A percentile compares a stretch with the other conserved stretches of the same genome.
These are phyloP conservation scores for Desoria tigrina DNA, from an alignment of 2,888 invertebrate species.

Conservation along the genomic window DNA sequence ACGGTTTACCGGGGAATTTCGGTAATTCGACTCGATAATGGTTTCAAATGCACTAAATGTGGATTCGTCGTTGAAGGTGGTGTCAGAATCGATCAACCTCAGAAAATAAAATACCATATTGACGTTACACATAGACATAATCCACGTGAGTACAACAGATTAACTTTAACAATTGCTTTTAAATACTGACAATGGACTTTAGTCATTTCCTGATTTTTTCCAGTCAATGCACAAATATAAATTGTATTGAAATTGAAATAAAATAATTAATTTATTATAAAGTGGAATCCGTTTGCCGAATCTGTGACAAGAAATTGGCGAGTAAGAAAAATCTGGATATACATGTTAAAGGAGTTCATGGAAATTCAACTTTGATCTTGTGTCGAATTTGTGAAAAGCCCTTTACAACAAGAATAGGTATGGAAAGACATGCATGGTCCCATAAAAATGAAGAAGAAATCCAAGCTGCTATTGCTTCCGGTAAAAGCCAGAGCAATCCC, in stretches of 20 bases:
- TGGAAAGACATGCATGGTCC: conserved; percentile 5
- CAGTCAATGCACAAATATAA: too few species aligned
- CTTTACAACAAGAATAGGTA: conserved; percentile 3
- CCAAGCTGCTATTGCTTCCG: conserved; percentile 4
- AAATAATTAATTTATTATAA: too few species aligned
- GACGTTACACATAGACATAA: too few species aligned
- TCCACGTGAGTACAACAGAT: too few species aligned
- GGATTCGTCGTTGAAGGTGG: background rate
- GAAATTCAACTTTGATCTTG: background rate
- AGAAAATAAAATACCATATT: too few species aligned
- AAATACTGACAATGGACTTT: too few species aligned
- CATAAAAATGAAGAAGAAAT: conserved; percentile 16
- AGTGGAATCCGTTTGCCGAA: too few species aligned
- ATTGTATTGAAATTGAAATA: too few species aligned
- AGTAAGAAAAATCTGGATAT: background rate
- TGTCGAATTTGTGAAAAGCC: conserved; percentile 3
- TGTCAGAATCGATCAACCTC: too few species aligned
- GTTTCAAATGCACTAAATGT: conserved; percentile 1
- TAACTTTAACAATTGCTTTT: too few species aligned
- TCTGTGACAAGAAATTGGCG: too few species aligned
- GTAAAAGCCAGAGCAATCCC: background rate
- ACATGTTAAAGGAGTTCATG: background rate
- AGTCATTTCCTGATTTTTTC: too few species aligned
- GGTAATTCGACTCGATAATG: background rate
- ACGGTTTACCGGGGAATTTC: background rate